Percentiles rank a stretch among this genome's conserved stretches.
phyloP scores from a whole-genome alignment of 1,140 invertebrate species.

The Holotrichia oblita region DNA sequence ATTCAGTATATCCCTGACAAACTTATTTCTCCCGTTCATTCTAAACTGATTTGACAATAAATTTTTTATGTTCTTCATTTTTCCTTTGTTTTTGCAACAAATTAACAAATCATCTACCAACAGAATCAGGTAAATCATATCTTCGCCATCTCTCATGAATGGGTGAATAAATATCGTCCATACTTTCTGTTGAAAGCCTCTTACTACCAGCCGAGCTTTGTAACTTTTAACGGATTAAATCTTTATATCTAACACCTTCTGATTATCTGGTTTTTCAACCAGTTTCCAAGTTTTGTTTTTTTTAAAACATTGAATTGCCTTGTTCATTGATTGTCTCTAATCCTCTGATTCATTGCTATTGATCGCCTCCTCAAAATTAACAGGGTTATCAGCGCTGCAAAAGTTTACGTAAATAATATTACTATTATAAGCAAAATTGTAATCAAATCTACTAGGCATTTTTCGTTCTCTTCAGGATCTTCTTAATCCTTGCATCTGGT shows the following conservation, averaged over 20 bases:
- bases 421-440: not conserved
- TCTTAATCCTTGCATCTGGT: no score
- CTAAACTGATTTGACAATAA: constrained; percentile 37
- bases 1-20: constrained; percentile 43
- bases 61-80: constrained; percentile 36
- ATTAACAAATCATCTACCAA: constrained; percentile 47
- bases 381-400: not conserved
- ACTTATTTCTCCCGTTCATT: constrained; percentile 52
- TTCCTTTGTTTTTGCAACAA: constrained; percentile 26
- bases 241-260: constrained; percentile 48
- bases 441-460: no score
- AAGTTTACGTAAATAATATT: not conserved
- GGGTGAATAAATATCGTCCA: constrained; percentile 41
- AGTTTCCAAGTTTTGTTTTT: constrained; percentile 55
- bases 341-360: not conserved
- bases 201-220: constrained; percentile 62
- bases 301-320: constrained; percentile 53
- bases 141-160: constrained; percentile 20
- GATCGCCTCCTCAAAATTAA: constrained; percentile 36
- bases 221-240: constrained; percentile 58
- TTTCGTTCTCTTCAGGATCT: no score
- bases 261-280: constrained; percentile 50
- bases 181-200: constrained; percentile 57
- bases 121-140: constrained; percentile 37
- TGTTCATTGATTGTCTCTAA: constrained; percentile 51